Evolutionary conservation across 2,113 vertebrate genomes (phyloP).

Genomic region (Chaenocephalus aceratus): DNA sequence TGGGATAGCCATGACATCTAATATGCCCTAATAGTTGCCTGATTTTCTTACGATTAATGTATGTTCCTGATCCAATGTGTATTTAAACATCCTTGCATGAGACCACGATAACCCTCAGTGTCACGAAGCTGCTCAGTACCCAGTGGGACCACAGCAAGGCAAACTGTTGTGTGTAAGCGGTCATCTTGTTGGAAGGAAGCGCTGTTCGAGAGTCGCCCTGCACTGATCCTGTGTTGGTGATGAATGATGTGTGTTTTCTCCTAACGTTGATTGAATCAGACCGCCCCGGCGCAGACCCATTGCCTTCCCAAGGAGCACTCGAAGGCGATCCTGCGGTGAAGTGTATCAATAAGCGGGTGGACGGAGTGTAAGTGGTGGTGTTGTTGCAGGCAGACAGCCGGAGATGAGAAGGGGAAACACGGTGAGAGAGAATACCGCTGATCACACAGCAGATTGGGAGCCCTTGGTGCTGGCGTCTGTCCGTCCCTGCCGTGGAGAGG

Average conservation of each 20-base stretch:
- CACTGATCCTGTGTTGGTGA: conserved; percentile 49
- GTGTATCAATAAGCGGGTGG: conserved; percentile 78
- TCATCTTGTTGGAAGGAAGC: conserved; percentile 9
- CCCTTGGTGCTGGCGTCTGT: conserved; percentile 77
- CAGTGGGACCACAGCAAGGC: conserved; percentile 1
- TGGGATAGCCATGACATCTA: conserved; percentile 34
- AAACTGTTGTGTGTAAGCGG: conserved; percentile 46
- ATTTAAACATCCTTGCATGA: conserved; percentile 33
- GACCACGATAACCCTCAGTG: background rate
- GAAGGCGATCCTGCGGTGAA: conserved; percentile 71
- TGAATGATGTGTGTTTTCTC: conserved; percentile 63
- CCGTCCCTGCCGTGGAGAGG: conserved; percentile 46
- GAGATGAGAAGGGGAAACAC: conserved; percentile 65
- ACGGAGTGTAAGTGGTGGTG: conserved; percentile 66
- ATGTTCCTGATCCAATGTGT: background rate
- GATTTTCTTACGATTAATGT: conserved; percentile 9
- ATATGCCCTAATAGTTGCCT: conserved; percentile 35
- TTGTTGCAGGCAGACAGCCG: conserved; percentile 68
- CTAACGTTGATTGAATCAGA: conserved; percentile 76
- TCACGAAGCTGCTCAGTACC: background rate
- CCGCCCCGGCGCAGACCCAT: conserved; percentile 55
- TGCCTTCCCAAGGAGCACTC: conserved; percentile 63
- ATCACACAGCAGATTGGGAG: conserved; percentile 78
- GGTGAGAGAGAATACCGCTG: conserved; percentile 66
- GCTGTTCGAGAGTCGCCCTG: conserved; percentile 22